Base-by-base conservation (phyloP, 2,888 invertebrate genomes). In the Apotomis betuletana region DNA sequence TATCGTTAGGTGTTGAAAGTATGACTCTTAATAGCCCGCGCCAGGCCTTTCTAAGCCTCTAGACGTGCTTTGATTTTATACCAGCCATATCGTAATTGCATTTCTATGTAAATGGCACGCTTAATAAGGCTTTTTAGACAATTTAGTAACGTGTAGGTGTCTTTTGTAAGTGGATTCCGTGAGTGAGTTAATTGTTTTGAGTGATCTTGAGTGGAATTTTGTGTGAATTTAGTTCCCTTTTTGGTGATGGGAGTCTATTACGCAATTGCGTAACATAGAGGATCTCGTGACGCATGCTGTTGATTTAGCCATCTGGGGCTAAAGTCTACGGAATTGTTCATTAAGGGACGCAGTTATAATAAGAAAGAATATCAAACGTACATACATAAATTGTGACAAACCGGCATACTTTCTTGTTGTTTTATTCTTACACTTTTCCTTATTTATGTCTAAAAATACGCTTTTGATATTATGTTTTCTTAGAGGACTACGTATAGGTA, bases 81-180 rank as follows among this genome's bases (percentile, higher is more conserved):
- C 60, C 72, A 52, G 55, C 44, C 60, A 51, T 69, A 67, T 67
- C 46, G 67, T 74, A 68, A 74, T 74, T 70, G 70, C 70, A 67
- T 74, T 74, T 58, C 55, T 67, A 70, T 70, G 70, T 64, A 67
- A 65, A 70, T 70, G 70, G 57, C 58, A 67, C 27, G 54, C 27
- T 74, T 62, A 68, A 59, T 55, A 67, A 67, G 69, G 70, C 70
- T 68, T 74, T 74, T 74, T 70, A 55, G 46, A 55, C 54, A 68
- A 68, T 74, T 68, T 44, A 52, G 71, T 67, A 46, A 61, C n/a
- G 41, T 57, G 46, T 54, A 65, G 55, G 70, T 44, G 38, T 55
- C 65, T 55, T 70, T 54, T 51, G 27, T 27, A 12, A 70, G 38
- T 10, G 52, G 55, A 36, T 46, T 63, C 58, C 4, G 49, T 41